phyloP scores from a whole-genome alignment of 2,888 invertebrate genomes.

The Capitulum mitella region DNA sequence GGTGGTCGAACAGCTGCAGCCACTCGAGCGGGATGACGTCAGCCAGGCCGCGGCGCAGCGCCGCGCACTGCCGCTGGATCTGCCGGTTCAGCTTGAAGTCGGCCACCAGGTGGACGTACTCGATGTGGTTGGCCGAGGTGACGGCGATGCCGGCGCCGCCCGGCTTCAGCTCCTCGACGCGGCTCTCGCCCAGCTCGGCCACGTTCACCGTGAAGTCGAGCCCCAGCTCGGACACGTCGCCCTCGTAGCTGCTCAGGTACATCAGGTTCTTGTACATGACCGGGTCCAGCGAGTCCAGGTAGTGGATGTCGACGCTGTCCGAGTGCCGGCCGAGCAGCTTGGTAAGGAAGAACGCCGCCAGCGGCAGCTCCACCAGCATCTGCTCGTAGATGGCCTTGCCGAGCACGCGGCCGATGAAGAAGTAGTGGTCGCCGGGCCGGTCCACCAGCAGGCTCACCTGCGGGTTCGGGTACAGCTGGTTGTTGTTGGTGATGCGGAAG shows the following conservation, averaged over 20 bases:
- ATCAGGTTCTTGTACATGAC: slow-evolving; percentile 83
- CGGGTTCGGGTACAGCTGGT: slow-evolving; percentile 89
- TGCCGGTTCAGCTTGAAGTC: slow-evolving; percentile 91
- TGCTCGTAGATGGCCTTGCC: slow-evolving; percentile 96
- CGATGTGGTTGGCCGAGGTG: slow-evolving; percentile 83
- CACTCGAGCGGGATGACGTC: slow-evolving; percentile 86
- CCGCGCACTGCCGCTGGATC: slow-evolving; percentile 46
- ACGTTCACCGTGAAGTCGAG: slow-evolving; percentile 88
- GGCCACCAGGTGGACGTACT: slow-evolving; percentile 92
- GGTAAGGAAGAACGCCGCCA: slow-evolving; percentile 92
- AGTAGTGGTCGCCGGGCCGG: slow-evolving; percentile 83
- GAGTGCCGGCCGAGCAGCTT: slow-evolving; percentile 71
- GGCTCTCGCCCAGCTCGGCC: slow-evolving; percentile 79
- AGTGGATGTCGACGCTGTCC: slow-evolving; percentile 74
- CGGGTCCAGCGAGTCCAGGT: slow-evolving; percentile 86
- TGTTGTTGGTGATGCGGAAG: slow-evolving; percentile 75
- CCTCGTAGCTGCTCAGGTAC: slow-evolving; percentile 55
- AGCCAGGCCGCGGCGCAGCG: slow-evolving; percentile 54
- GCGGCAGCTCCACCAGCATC: slow-evolving; percentile 83
- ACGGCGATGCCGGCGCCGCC: slow-evolving; percentile 85
- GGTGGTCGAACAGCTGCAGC: slow-evolving; percentile 88
- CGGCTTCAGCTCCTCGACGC: slow-evolving; percentile 82
- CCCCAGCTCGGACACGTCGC: slow-evolving; percentile 44
- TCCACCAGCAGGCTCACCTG: slow-evolving; percentile 76
- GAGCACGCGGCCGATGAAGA: slow-evolving; percentile 85